Evolutionary conservation across 2,888 invertebrate genomes (phyloP), one percentile per base, ranked within the genome.

Genomic region (Sisyra nigra): DNA sequence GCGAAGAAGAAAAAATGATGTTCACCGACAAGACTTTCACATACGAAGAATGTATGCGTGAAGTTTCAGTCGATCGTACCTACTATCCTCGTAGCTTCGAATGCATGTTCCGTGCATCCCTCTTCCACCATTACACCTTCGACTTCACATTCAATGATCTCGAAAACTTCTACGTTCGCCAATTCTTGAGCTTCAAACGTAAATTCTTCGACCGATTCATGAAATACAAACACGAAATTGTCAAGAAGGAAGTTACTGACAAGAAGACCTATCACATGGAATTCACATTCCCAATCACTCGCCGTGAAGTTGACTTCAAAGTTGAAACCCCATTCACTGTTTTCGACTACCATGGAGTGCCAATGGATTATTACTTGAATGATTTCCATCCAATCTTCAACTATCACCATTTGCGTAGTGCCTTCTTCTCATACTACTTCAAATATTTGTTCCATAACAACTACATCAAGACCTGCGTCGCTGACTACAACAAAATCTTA

Each of bases 391-490:
- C 24, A 24, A 5, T 24, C 24, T 24, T 24, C 24, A 24, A 24
- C 24, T 24, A 24, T 7, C 24, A 24, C 24, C 24, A 24, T 7
- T 24, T 24, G 7, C 24, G 24, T 32, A 55, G 54, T 40, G 52
- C 51, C 33, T 52, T 52, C 9, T 59, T 55, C 40, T 43, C 53
- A 3, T 37, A 46, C 5, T 2, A 41, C 13, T 54, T 53, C 42
- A 47, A 45, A 44, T 40, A 48, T 37, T 50, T 50, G 44, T 54
- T 60, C 40, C 13, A 36, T 3, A 29, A 52, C 6, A 53, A 52
- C 14, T 45, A 53, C 37, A 51, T 49, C 3, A 54, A 56, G 34
- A 37, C 53, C 1, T 65, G 65, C 47, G 49, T 54, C 2, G 40
- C 56, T 2, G 50, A 55, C 31, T 51, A 55, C 9, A 42, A 56